Evolutionary conservation across 2,888 invertebrate species (phyloP).

Genomic region (Drosophila nr. perissopoda): DNA sequence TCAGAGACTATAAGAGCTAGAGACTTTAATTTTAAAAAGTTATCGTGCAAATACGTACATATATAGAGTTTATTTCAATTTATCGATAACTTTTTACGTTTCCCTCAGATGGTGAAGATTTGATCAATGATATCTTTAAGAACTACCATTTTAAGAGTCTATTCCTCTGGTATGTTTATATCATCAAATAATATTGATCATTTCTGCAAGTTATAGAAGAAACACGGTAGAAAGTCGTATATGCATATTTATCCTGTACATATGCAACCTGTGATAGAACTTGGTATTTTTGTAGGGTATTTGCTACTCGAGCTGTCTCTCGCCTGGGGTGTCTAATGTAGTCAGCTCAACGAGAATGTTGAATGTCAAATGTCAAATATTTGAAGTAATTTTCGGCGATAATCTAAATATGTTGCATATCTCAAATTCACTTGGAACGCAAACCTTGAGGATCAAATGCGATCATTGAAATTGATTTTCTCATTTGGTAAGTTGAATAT

Average conservation of each 20-base stretch:
- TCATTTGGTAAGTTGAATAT: background rate
- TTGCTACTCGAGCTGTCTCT: background rate
- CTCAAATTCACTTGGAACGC: background rate
- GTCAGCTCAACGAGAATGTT: slow-evolving; percentile 17
- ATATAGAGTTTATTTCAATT: background rate
- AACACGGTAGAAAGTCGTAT: fast-evolving
- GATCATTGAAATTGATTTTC: background rate
- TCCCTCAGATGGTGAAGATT: background rate
- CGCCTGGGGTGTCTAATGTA: background rate
- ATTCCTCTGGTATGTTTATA: background rate
- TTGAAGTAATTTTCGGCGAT: slow-evolving; percentile 23
- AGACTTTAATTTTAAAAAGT: background rate
- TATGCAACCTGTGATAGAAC: background rate
- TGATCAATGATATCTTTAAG: background rate
- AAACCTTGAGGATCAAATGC: background rate
- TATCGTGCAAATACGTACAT: background rate
- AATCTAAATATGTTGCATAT: background rate
- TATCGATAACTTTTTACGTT: background rate
- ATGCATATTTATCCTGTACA: background rate
- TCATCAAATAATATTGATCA: background rate
- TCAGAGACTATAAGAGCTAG: background rate
- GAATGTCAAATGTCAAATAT: slow-evolving; percentile 36
- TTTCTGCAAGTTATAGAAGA: background rate
- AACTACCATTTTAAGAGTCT: background rate
- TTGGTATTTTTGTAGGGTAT: background rate